Conservation (phyloP, 2,113 vertebrate species). For the Morone chrysops region DNA sequence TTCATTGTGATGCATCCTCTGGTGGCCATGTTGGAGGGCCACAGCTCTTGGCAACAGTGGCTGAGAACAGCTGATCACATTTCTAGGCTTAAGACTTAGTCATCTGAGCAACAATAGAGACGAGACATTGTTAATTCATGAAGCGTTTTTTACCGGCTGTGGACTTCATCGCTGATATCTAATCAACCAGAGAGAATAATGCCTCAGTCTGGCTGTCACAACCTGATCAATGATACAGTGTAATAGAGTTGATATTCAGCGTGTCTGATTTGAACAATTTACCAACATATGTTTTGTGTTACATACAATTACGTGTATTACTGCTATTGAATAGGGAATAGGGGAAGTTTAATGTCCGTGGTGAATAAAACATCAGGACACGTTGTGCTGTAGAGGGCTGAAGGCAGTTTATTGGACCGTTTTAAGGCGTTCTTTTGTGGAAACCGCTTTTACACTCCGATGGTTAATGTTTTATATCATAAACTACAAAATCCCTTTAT, state of each 20-base stretch:
- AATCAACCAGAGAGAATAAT: not conserved
- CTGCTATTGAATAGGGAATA: not conserved
- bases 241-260: not conserved
- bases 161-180: not conserved
- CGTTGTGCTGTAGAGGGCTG: too few species aligned
- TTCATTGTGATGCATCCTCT: constrained; percentile 18
- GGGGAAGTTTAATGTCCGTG: too few species aligned
- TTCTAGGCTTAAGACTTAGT: constrained; percentile 39
- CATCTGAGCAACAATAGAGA: constrained; percentile 40
- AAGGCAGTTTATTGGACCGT: too few species aligned
- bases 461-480: too few species aligned
- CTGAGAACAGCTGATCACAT: constrained; percentile 55
- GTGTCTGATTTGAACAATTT: too few species aligned
- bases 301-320: not conserved
- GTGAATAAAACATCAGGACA: not conserved
- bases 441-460: too few species aligned
- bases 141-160: constrained; percentile 9
- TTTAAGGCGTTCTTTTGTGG: too few species aligned
- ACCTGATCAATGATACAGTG: not conserved
- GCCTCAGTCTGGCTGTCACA: not conserved
- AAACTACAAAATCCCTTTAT: too few species aligned
- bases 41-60: constrained; percentile 33
- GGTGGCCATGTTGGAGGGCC: constrained; percentile 20
- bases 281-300: too few species aligned
- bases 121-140: constrained; percentile 53